These are phyloP conservation scores for Hyperoodon ampullatus DNA, from an alignment of 2,113 vertebrate species.

Conservation along the genomic window DNA sequence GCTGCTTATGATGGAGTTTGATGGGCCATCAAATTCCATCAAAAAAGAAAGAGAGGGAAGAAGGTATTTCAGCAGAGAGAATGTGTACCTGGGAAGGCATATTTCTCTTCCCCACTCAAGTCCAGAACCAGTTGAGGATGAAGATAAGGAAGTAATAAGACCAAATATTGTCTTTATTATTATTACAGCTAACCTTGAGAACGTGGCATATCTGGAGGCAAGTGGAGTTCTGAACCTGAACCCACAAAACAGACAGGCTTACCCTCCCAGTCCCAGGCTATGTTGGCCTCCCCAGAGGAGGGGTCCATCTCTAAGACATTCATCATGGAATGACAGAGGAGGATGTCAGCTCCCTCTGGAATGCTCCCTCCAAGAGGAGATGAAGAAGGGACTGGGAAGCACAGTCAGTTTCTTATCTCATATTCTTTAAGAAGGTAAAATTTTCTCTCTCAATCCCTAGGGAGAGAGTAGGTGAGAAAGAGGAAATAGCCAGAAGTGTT, in stretches of 20 bases:
- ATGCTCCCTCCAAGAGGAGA: background rate
- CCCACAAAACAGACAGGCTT: background rate
- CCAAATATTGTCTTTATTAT: background rate
- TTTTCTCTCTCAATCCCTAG: background rate
- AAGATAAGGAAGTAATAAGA: background rate
- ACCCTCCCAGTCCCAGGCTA: background rate
- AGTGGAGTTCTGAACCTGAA: background rate
- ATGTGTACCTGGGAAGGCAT: background rate
- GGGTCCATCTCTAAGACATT: background rate
- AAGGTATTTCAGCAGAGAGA: background rate
- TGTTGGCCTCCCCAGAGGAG: background rate
- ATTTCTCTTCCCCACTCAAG: background rate
- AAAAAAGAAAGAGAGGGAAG: background rate
- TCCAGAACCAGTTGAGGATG: background rate
- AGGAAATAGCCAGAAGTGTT: background rate
- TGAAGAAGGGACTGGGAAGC: background rate
- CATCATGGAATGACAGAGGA: background rate
- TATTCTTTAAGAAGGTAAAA: background rate
- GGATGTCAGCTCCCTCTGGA: background rate
- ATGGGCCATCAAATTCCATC: background rate
- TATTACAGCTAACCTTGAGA: background rate
- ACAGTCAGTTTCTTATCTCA: background rate
- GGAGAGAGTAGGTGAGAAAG: background rate
- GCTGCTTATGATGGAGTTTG: background rate
- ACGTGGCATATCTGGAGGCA: background rate